phyloP scores from a whole-genome alignment of 2,797 vertebrate genomes.

The Morus bassanus region DNA sequence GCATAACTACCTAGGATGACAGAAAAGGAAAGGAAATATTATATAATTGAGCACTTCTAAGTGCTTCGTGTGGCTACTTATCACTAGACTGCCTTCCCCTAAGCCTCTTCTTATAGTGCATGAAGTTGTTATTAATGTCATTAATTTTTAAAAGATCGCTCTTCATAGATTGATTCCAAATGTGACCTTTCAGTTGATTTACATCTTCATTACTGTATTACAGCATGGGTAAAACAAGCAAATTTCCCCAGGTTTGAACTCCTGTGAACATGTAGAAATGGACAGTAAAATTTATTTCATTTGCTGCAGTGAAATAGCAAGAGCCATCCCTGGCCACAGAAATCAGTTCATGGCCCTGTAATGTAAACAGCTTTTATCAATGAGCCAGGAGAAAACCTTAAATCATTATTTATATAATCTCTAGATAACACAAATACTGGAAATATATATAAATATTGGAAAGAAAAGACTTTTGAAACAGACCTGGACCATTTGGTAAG shows the following conservation, averaged over 20 bases:
- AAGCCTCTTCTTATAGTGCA: neutral
- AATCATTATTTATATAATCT: conserved; percentile 23
- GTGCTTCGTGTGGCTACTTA: neutral
- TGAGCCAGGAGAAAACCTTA: conserved; percentile 11
- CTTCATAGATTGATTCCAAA: neutral
- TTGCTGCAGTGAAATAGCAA: neutral
- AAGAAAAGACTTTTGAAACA: neutral
- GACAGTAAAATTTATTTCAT: neutral
- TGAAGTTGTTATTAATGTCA: neutral
- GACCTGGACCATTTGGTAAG: neutral
- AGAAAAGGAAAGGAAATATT: neutral
- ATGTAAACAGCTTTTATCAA: conserved; percentile 46
- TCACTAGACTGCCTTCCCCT: neutral
- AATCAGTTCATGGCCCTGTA: conserved; percentile 22
- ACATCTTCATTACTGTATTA: neutral
- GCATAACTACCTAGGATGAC: neutral
- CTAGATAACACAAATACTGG: conserved; percentile 20
- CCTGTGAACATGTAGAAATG: neutral
- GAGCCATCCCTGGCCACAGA: neutral
- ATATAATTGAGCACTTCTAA: neutral
- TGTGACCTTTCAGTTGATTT: neutral
- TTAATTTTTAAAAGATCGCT: neutral
- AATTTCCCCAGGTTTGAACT: neutral
- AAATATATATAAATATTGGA: conserved; percentile 7
- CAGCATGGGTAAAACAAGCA: neutral